Conservation (phyloP, 2,888 invertebrate genomes). For the Eristalis pertinax region DNA sequence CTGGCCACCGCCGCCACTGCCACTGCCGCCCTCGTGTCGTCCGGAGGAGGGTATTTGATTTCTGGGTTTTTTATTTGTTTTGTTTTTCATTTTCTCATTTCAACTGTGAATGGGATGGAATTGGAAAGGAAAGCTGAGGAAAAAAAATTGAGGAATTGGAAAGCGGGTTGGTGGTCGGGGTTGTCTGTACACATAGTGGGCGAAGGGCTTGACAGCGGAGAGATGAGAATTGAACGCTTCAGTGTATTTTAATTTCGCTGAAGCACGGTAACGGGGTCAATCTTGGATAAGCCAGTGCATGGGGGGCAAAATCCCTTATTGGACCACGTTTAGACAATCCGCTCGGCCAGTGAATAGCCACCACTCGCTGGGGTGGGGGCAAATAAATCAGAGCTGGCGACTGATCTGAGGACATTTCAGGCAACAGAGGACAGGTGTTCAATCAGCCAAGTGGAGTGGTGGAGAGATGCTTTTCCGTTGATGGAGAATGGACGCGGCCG, state of each 20-base stretch:
- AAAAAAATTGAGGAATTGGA: conserved; percentile 8
- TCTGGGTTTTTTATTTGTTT: conserved; percentile 12
- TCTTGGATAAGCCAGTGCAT: conserved; percentile 7
- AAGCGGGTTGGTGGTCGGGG: neutral
- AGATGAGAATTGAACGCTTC: conserved; percentile 19
- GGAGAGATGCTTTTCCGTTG: neutral
- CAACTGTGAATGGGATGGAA: conserved; percentile 18
- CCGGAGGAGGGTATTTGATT: conserved; percentile 32
- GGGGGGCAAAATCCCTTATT: neutral
- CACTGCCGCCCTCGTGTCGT: neutral
- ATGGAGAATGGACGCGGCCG: neutral
- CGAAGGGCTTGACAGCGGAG: neutral
- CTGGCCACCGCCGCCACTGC: neutral
- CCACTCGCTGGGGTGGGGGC: neutral
- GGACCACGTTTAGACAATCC: conserved; percentile 1
- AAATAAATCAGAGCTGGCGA: neutral
- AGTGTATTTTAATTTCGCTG: conserved; percentile 17
- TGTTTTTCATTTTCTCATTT: conserved; percentile 12
- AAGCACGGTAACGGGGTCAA: conserved; percentile 12
- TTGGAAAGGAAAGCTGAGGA: conserved; percentile 18
- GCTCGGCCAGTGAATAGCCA: neutral
- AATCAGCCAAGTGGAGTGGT: neutral
- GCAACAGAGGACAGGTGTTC: neutral
- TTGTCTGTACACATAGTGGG: conserved; percentile 19
- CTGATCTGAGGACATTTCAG: neutral